Evolutionary conservation across 2,888 invertebrate genomes (phyloP).

Genomic region (Synergus laeviventris): DNA sequence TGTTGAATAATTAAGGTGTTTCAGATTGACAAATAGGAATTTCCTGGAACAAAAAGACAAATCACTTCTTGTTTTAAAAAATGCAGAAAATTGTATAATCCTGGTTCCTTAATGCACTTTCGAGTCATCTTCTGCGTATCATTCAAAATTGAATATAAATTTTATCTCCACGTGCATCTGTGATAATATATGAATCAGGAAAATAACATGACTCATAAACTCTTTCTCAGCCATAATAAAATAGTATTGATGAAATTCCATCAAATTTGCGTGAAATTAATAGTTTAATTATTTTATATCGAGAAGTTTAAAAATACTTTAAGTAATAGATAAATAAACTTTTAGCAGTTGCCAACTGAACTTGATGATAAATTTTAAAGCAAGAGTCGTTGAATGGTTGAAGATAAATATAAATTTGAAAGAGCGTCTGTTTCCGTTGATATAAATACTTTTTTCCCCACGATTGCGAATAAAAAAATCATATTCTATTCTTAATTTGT

Average conservation of each 20-base stretch:
- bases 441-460: background rate
- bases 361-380: background rate
- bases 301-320: background rate
- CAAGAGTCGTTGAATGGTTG: slow-evolving; percentile 1
- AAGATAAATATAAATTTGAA: background rate
- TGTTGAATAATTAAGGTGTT: background rate
- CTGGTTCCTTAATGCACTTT: background rate
- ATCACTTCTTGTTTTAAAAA: background rate
- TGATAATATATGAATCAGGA: slow-evolving; percentile 26
- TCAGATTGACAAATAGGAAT: background rate
- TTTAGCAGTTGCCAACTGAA: background rate
- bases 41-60: background rate
- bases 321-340: background rate
- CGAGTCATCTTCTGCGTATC: background rate
- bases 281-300: background rate
- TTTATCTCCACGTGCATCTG: background rate
- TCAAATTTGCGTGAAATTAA: background rate
- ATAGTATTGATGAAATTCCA: background rate
- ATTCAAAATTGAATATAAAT: background rate
- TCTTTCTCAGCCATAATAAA: background rate
- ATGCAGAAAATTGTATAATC: background rate
- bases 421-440: slow-evolving; percentile 14
- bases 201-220: slow-evolving; percentile 3
- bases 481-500: background rate
- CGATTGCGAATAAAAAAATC: background rate